Conservation (phyloP, 2,797 vertebrate species). For the Nannoperca australis region DNA sequence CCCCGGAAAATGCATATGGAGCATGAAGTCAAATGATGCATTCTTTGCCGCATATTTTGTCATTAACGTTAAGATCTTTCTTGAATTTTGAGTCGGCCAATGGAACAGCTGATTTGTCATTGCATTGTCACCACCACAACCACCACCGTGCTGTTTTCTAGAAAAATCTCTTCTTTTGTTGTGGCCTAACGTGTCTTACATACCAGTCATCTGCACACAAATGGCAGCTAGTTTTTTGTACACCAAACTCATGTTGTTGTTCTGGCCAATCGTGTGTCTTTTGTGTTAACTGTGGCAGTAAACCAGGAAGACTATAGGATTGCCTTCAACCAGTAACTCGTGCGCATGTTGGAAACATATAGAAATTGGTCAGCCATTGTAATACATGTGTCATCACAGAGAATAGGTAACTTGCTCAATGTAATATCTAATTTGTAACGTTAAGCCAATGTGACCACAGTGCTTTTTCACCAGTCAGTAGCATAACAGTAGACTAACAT, state of each 20-base stretch:
- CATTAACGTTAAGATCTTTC: slow-evolving; percentile 57
- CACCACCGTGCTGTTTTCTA: slow-evolving; percentile 48
- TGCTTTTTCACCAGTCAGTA: slow-evolving; percentile 1
- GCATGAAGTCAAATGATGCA: slow-evolving; percentile 60
- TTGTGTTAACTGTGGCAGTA: slow-evolving; percentile 53
- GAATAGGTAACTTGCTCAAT: slow-evolving; percentile 44
- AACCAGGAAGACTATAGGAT: slow-evolving; percentile 51
- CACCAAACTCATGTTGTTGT: slow-evolving; percentile 56
- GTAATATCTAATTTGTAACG: slow-evolving; percentile 46
- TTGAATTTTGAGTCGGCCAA: slow-evolving; percentile 55
- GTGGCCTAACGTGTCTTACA: slow-evolving; percentile 62
- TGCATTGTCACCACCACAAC: slow-evolving; percentile 50
- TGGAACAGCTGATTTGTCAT: slow-evolving; percentile 65
- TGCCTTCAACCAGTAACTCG: slow-evolving; percentile 41
- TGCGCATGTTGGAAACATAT: slow-evolving; percentile 20
- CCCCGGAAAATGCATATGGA: slow-evolving; percentile 50
- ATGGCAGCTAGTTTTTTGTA: slow-evolving; percentile 44
- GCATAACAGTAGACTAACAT: not conserved
- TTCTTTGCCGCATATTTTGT: slow-evolving; percentile 52
- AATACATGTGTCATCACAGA: slow-evolving; percentile 14
- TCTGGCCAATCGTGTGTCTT: slow-evolving; percentile 55
- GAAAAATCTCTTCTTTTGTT: slow-evolving; percentile 71
- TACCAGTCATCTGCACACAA: slow-evolving; percentile 47
- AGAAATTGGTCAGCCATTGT: slow-evolving; percentile 64
- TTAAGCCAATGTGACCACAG: not conserved